Base-by-base conservation (phyloP, 2,797 vertebrate genomes). In the Bradypodion ventrale region DNA sequence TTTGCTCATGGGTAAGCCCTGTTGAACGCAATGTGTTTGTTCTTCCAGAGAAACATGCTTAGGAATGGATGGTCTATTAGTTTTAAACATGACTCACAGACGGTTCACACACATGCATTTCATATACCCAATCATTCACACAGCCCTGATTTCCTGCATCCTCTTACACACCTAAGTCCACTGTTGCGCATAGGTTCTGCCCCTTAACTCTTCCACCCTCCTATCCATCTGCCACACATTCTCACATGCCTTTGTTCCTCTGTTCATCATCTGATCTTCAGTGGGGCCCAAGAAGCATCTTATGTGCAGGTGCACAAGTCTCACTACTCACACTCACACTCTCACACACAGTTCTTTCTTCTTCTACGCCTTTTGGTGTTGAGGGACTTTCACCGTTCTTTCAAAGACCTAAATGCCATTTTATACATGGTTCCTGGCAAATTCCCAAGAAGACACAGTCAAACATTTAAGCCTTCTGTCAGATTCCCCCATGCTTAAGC, bases 401-500 rank as follows among this genome's bases (percentile, higher is more conserved):
- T 65, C 76, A 37, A 44, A 40, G 15, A n/a, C 75, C 15, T 44
- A 7, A 10, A 40, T 56, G 29, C 56, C 35, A 35, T 62, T n/a
- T 40, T 25, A 52, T 52, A 60, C 2, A 5, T 8, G 4, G 68
- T 29, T 23, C 69, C 68, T 37, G 13, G n/a, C 29, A 32, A 9
- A 35, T 56, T 56, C 52, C 52, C 69, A n/a, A 63, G 65, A 76
- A 68, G 72, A 65, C 3, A 40, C 3, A 40, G 89, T 84, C 40
- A 65, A 85, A 78, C 86, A 72, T 65, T 81, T 90, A 75, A 76
- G 79, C 87, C 60, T 78, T 79, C 85, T 88, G 91, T 89, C 90
- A 81, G 89, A 81, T 94, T 97, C 96, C 94, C 96, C 93, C 95
- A 93, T 95, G 84, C 91, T 91, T 92, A 69, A 81, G 84, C 73